Conservation (phyloP, 2,797 vertebrate genomes). For the Sebastes kiyomatsui region DNA sequence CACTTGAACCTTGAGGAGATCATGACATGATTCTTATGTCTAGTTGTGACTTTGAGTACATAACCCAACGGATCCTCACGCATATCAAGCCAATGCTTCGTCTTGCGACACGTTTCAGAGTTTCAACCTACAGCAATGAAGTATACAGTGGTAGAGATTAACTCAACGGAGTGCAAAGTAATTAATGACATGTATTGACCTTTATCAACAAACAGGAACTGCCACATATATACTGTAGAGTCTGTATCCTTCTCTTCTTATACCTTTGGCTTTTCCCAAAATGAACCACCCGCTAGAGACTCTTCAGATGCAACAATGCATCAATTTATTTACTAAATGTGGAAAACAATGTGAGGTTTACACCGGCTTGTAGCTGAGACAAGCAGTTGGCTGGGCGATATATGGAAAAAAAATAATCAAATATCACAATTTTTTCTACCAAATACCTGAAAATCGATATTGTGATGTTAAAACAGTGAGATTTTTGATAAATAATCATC, state of each 20-base stretch:
- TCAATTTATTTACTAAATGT: background rate
- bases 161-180: background rate
- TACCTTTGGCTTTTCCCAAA: background rate
- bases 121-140: background rate
- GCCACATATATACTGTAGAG: background rate
- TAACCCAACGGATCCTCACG: background rate
- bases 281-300: background rate
- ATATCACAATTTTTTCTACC: too few relatives aligned
- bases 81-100: background rate
- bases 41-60: background rate
- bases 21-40: background rate
- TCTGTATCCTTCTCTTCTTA: background rate
- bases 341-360: background rate
- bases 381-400: background rate
- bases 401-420: too few relatives aligned
- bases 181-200: conserved; percentile 3
- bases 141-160: background rate
- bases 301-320: background rate
- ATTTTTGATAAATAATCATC: too few relatives aligned
- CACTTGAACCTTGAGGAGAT: background rate
- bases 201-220: background rate
- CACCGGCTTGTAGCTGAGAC: background rate
- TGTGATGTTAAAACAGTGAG: too few relatives aligned
- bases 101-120: background rate
- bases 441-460: too few relatives aligned